Conservation (phyloP, 2,888 invertebrate species). For the Cephonodes hylas region DNA sequence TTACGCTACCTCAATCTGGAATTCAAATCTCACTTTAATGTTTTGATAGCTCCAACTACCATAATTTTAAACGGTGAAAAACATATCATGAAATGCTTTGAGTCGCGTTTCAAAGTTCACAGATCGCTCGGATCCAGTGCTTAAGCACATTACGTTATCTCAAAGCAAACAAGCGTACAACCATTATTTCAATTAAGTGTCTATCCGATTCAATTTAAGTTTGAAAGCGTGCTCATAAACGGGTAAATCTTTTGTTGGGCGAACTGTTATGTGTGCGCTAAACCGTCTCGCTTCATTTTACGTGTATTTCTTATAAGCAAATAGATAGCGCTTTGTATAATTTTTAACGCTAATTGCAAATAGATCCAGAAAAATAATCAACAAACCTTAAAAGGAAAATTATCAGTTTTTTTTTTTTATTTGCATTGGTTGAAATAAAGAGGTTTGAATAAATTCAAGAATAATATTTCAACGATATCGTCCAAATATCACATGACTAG, state of each 20-base stretch:
- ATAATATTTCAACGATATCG: no score
- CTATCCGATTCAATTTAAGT: constrained; percentile 10
- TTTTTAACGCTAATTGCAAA: no score
- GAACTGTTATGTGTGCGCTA: not conserved
- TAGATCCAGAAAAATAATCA: no score
- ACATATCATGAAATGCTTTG: not conserved
- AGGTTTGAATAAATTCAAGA: no score
- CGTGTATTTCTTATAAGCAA: not conserved
- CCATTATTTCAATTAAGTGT: constrained; percentile 12
- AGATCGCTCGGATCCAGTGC: not conserved
- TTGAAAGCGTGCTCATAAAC: constrained; percentile 10
- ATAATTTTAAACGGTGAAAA: not conserved
- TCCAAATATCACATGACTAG: no score
- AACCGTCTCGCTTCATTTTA: not conserved
- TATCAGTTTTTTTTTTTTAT: no score
- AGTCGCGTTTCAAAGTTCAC: not conserved
- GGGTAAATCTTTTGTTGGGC: constrained; percentile 5
- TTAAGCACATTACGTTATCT: not conserved
- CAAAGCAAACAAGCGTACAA: not conserved
- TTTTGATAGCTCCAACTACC: not conserved
- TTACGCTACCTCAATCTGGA: not conserved
- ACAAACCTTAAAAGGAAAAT: no score
- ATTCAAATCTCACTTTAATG: not conserved
- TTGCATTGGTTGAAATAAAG: no score
- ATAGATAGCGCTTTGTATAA: no score